These are phyloP conservation scores for Armadillidium nasatum DNA, from an alignment of 1,140 invertebrate genomes.

Conservation along the genomic window DNA sequence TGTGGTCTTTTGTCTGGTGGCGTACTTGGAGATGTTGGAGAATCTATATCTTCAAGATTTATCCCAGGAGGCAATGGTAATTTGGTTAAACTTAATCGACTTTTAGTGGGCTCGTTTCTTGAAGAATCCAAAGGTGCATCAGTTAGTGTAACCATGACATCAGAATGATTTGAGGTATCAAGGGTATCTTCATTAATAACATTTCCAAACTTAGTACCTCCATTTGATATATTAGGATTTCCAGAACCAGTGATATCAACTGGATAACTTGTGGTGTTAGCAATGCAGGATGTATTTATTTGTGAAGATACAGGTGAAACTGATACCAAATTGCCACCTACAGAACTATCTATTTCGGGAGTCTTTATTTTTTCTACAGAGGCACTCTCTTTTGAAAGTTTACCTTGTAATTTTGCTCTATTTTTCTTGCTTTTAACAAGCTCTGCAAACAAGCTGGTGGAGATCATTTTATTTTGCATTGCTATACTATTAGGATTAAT, in stretches of 20 bases:
- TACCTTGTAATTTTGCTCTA: conserved; percentile 56
- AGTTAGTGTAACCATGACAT: conserved; percentile 25
- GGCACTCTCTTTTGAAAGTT: conserved; percentile 47
- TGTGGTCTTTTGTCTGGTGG: conserved; percentile 36
- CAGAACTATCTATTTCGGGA: conserved; percentile 45
- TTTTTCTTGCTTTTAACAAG: conserved; percentile 77
- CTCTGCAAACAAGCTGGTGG: conserved; percentile 66
- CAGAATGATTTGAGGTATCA: conserved; percentile 34
- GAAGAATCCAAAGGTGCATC: conserved; percentile 23
- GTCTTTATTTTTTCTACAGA: conserved; percentile 57
- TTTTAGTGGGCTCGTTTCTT: conserved; percentile 35
- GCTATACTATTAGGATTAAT: conserved; percentile 29
- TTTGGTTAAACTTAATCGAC: conserved; percentile 35
- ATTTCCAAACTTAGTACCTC: conserved; percentile 26
- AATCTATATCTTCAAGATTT: conserved; percentile 60
- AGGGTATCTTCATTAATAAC: conserved; percentile 1
- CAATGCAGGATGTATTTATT: neutral
- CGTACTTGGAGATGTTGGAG: conserved; percentile 37
- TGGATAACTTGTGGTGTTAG: conserved; percentile 44
- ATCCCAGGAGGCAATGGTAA: conserved; percentile 79
- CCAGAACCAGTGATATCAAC: conserved; percentile 33
- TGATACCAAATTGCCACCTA: neutral
- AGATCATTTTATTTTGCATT: conserved; percentile 41
- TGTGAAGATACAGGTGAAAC: neutral
- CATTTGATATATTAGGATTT: conserved; percentile 26